A percentile compares a stretch with the other conserved stretches of the same genome.
These are phyloP conservation scores for Helobdella robusta DNA, from an alignment of 2,888 invertebrate species.

Conservation along the genomic window DNA sequence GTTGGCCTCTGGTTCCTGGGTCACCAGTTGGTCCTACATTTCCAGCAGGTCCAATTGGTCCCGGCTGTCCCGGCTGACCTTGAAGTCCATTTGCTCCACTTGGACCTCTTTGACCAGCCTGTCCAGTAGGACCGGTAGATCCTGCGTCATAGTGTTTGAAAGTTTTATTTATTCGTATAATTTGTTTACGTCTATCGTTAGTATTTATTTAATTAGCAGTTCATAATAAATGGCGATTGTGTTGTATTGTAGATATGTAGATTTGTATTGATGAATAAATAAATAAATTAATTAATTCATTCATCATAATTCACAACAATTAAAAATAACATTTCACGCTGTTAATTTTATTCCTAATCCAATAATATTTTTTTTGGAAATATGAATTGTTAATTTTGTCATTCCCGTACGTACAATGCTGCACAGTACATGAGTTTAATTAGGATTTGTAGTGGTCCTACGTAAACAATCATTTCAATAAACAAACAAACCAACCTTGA, in stretches of 20 bases:
- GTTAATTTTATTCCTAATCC: not conserved
- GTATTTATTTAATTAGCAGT: no score
- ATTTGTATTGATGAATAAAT: no score
- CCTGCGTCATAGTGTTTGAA: no score
- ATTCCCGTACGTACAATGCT: conserved; percentile 28
- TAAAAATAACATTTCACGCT: no score
- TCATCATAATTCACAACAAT: no score
- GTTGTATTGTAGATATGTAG: no score
- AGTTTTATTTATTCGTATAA: no score
- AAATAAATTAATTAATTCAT: no score
- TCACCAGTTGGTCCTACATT: conserved; percentile 42
- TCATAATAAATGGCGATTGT: no score
- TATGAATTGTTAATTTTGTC: conserved; percentile 10
- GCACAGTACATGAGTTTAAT: conserved; percentile 47
- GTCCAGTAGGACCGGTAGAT: conserved; percentile 29
- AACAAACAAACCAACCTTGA: not conserved
- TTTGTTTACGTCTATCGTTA: no score
- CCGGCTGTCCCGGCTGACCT: conserved; percentile 29
- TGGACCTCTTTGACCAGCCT: conserved; percentile 29
- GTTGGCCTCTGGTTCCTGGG: conserved; percentile 25
- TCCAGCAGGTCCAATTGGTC: conserved; percentile 29
- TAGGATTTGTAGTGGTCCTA: conserved; percentile 55
- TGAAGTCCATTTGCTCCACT: conserved; percentile 29
- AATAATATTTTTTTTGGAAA: not conserved
- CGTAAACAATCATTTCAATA: not conserved